Evolutionary conservation across 2,113 vertebrate genomes (phyloP).

Genomic region (Parus major): DNA sequence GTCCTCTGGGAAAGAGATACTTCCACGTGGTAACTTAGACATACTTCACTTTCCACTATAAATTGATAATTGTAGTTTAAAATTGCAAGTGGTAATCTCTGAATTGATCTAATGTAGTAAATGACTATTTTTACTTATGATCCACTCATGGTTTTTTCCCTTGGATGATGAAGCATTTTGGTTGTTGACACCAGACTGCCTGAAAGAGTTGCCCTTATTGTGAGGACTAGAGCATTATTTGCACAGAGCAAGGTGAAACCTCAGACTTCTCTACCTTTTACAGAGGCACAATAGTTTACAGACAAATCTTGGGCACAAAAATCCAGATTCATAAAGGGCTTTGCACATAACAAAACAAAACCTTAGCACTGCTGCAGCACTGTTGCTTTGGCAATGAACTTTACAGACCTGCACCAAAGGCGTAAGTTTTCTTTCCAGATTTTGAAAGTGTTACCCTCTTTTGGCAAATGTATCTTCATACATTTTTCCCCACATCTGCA

Average conservation of each 20-base stretch:
- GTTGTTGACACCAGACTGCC: neutral
- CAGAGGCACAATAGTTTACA: neutral
- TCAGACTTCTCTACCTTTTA: neutral
- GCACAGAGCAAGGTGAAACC: neutral
- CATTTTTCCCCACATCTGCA: neutral
- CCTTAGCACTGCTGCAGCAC: neutral
- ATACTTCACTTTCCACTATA: neutral
- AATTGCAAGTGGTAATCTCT: neutral
- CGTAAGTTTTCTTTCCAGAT: neutral
- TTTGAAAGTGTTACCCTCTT: neutral
- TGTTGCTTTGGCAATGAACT: neutral
- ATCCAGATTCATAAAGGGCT: neutral
- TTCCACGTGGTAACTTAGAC: neutral
- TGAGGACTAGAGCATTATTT: neutral
- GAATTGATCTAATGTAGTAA: neutral
- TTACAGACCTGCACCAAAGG: neutral
- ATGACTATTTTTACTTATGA: neutral
- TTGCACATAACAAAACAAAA: neutral
- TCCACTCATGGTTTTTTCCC: neutral
- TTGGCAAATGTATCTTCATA: neutral
- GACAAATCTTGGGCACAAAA: neutral
- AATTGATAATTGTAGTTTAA: constrained; percentile 20
- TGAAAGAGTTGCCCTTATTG: neutral
- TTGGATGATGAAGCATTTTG: neutral
- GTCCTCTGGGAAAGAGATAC: neutral